Percentiles rank a stretch among this genome's conserved stretches.
These are phyloP conservation scores for Rissa tridactyla DNA, from an alignment of 2,113 vertebrate genomes.

Conservation along the genomic window DNA sequence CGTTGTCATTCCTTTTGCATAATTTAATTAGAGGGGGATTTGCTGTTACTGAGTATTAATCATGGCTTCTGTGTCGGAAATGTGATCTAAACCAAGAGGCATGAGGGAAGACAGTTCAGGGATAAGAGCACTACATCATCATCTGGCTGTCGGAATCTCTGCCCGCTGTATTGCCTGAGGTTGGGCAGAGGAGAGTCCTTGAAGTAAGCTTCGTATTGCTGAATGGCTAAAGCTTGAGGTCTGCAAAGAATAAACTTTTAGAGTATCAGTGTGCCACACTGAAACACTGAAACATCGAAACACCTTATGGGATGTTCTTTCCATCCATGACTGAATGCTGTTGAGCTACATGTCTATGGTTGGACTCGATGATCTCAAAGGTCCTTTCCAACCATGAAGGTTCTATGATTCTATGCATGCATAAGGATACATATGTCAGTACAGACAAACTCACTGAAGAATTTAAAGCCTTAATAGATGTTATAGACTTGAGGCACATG, in stretches of 20 bases:
- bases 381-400: no score
- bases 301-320: background rate
- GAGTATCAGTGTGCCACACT: background rate
- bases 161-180: background rate
- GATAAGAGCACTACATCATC: background rate
- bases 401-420: background rate
- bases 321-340: background rate
- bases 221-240: background rate
- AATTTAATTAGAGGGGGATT: conserved; percentile 15
- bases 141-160: background rate
- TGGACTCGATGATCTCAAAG: no score
- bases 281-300: background rate
- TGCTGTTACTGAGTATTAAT: conserved; percentile 10
- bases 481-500: background rate
- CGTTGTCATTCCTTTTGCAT: background rate
- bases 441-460: background rate
- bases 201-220: background rate
- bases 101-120: background rate
- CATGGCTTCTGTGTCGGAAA: background rate
- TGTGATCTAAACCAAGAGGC: conserved; percentile 1
- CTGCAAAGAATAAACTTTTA: background rate
- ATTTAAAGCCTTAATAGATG: background rate
- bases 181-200: background rate
- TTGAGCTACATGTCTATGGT: background rate
- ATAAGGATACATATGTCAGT: background rate